Evolutionary conservation across 2,113 vertebrate species (phyloP), one percentile per base, ranked within the genome.

Genomic region (Austrofundulus limnaeus): DNA sequence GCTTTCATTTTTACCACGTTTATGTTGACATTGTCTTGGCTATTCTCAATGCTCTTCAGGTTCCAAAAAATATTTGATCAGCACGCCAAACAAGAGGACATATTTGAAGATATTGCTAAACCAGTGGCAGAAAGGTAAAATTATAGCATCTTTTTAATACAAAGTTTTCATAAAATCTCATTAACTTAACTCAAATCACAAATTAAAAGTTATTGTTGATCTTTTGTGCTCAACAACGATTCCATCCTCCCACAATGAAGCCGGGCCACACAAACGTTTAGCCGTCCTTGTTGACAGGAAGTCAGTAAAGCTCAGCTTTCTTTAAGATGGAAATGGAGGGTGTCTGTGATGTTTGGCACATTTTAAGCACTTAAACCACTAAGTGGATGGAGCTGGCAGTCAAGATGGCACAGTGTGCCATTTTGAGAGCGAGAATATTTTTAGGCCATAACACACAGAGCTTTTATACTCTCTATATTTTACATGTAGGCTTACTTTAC

Each of bases 51-150:
- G 53, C 25, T 58, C 13, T 56, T 12, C 66, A 99, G 97, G 86
- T 98, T 98, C 92, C 93, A 94, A 82, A 95, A 93, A 73, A 93
- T 98, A 72, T 99, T 98, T 86, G 94, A 97, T 92, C 95, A 96
- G 81, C 86, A 89, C 5, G 55, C 73, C 74, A 95, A 94, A 77
- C 97, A 98, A 90, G 97, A 98, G 45, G 92, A 92, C 19, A 75
- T 98, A 81, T 99, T 99, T 87, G 93, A 96, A 78, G 83, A 61
- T 62, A 94, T 98, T 80, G 96, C 95, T 75, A 97, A 94, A 75
- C 96, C 97, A 59, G 97, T 98, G 47, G 95, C 94, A 59, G 95
- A 98, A 89, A 95, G 94, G 97, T 99, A 93, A 64, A 90, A 78
- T 11, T 19, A 11, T 2, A 19, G 10, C 2, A 8, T 19, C 8